Evolutionary conservation across 2,888 invertebrate species (phyloP), one percentile per base, ranked within the genome.

Genomic region (Anthophora plumipes): DNA sequence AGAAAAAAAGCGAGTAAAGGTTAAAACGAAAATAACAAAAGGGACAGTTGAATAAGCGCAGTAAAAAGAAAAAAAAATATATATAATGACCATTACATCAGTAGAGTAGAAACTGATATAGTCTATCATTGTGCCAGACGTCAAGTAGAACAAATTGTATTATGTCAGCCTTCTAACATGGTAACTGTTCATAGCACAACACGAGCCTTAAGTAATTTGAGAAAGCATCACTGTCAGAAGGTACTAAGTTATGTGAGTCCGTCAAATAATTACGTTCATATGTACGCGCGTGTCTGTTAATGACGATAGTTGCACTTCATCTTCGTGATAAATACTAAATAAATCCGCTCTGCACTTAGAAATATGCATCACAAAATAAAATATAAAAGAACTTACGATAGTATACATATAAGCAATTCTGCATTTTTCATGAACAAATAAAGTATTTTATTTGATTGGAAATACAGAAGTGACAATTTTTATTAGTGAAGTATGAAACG

Each of bases 121-220:
- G 63, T 37, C 48, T n/a, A 43, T 12, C 61, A 57, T 68, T 67
- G 52, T 63, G 81, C 61, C 68, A 61, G 83, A 54, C 71, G 73
- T 77, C 80, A 70, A 83, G 84, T 84, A 67, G 83, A 83, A 80
- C 72, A 74, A 69, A 75, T 75, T 72, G 52, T 57, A 70, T 78
- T 83, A 81, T 69, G 81, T 73, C 83, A 81, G 73, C 25, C 78
- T 60, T 59, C 63, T 52, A 66, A 50, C 60, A 46, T 11, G 55
- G 73, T 67, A 76, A 77, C 61, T 71, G 63, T 31, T 67, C 48
- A 70, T 54, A 71, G 66, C 48, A 11, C 11, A 22, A 46, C 22
- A 41, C 25, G n/a, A 41, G 48, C 48, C 64, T 66, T 59, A 22
- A 50, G 37, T 20, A 59, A 46, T 22, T 41, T 4, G 67, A 59